Evolutionary conservation across 2,888 invertebrate genomes (phyloP).

Genomic region (Calliscelio sp.): DNA sequence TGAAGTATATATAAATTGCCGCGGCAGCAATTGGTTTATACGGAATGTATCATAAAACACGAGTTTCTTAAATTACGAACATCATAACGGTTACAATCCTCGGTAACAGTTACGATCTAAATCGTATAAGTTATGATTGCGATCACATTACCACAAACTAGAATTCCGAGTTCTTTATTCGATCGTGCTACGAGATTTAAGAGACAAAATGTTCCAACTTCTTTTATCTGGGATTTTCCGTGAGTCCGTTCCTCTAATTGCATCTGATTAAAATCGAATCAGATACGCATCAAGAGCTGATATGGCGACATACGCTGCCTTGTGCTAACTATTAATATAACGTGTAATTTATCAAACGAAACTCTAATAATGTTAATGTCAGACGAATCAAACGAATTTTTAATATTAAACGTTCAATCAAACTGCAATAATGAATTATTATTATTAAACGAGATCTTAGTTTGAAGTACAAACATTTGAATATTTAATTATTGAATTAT

Average conservation of each 20-base stretch:
- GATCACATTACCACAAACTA: slow-evolving; percentile 41
- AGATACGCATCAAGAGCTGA: slow-evolving; percentile 35
- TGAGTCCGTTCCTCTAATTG: slow-evolving; percentile 11
- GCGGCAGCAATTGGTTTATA: slow-evolving; percentile 24
- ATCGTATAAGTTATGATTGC: slow-evolving; percentile 39
- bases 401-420: too few species aligned
- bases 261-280: slow-evolving; percentile 43
- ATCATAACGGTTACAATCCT: slow-evolving; percentile 12
- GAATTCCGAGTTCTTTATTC: slow-evolving; percentile 25
- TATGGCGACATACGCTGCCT: slow-evolving; percentile 21
- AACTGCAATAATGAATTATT: too few species aligned
- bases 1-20: slow-evolving; percentile 31
- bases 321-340: slow-evolving; percentile 32
- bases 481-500: too few species aligned
- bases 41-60: slow-evolving; percentile 34
- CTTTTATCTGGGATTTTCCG: too few species aligned
- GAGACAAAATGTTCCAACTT: too few species aligned
- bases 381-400: slow-evolving; percentile 10
- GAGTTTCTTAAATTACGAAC: slow-evolving; percentile 25
- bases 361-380: slow-evolving; percentile 36
- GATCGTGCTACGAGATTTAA: slow-evolving; percentile 17
- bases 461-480: too few species aligned
- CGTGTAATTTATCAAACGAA: slow-evolving; percentile 34
- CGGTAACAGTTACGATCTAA: slow-evolving; percentile 21
- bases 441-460: too few species aligned